Evolutionary conservation across 2,113 vertebrate species (phyloP), one percentile per base, ranked within the genome.

Genomic region (Amblyopsis rosae): DNA sequence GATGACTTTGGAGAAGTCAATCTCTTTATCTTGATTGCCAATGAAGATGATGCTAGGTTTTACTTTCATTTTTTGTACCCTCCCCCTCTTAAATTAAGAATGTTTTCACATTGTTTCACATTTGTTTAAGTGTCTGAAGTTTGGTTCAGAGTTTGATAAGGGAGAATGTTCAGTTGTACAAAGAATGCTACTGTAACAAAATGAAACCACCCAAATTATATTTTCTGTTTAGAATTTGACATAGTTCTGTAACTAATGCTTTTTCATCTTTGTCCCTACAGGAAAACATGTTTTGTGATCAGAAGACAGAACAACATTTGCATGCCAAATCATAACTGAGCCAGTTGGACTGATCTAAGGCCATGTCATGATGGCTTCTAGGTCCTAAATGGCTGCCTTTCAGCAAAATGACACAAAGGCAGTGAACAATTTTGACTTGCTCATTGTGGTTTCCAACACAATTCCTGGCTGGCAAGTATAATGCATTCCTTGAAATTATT

Each of bases 241-340:
- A 11, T 16, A 58, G 12, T 26, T 53, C 12, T 13, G n/a, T 41
- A 9, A 57, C 4, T 59, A 63, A 10, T 56, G 9, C 56, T 56
- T 17, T 5, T 41, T 41, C 35, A 41, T 41, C 35, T 41, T 41
- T 46, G 12, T 51, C 11, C 15, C n/a, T 54, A 26, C 67, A 90
- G 87, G 75, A 71, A 59, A 61, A 19, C n/a, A 48, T 62, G 10
- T 16, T 0, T 54, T 73, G 61, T 70, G 33, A 59, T n/a, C 61
- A 56, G 64, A 82, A 79, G 70, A 63, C 56, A 0, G 79, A 77
- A 72, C 7, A 59, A 17, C 1, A 15, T 50, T 19, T 61, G n/a
- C 73, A 9, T 6, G 4, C 12, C 12, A 56, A 16, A 26, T 6
- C 72, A 77, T 26, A 51, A 59, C 64, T 62, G 7, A 68, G 0